Base-by-base conservation (phyloP, 1,140 invertebrate genomes). In the Aphis craccivora region DNA sequence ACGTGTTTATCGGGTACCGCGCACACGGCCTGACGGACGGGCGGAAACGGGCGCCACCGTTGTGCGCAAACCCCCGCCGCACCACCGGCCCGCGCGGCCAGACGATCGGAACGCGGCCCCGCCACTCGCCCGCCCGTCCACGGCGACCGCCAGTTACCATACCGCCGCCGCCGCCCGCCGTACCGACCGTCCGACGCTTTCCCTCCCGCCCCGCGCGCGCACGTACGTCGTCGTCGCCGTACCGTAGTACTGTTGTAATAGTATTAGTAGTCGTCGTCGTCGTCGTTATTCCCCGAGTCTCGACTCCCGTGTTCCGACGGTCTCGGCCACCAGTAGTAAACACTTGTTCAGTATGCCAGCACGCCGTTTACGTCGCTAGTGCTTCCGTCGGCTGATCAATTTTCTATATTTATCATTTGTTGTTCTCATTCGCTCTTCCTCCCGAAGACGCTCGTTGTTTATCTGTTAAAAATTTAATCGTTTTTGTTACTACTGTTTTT, bases 1-100 rank as follows among this genome's bases (percentile, higher is more conserved):
- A 93, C 91, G 91, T 93, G 91, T 93, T 93, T 93, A 93, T 93
- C 91, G 91, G 81, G 81, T 86, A 93, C 81, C 76, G 91, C 91
- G 67, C 60, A 40, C 20, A 51, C 22, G n/a, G 43, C 60, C 14
- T 76, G 60, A n/a, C 20, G 30, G 91, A 55, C 35, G 48, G 91
- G 81, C 91, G 91, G 91, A 93, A 93, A 93, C 81, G 91, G 91
- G 81, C 91, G 91, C 91, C 91, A 93, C 91, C 91, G 91, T 51
- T 90, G 89, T 67, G 89, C 89, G 89, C 89, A 90, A 90, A 53
- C 76, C 91, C 81, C 91, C 48, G 40, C 81, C 48, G 35, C 81
- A 86, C 48, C 91, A 37, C 91, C 48, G 45, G 48, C 43, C 76
- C 76, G 8, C 48, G 51, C 11, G 53, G 45, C 89, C 89, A 90